Evolutionary conservation across 2,113 vertebrate genomes (phyloP), one percentile per base, ranked within the genome.

Genomic region (Oplegnathus fasciatus): DNA sequence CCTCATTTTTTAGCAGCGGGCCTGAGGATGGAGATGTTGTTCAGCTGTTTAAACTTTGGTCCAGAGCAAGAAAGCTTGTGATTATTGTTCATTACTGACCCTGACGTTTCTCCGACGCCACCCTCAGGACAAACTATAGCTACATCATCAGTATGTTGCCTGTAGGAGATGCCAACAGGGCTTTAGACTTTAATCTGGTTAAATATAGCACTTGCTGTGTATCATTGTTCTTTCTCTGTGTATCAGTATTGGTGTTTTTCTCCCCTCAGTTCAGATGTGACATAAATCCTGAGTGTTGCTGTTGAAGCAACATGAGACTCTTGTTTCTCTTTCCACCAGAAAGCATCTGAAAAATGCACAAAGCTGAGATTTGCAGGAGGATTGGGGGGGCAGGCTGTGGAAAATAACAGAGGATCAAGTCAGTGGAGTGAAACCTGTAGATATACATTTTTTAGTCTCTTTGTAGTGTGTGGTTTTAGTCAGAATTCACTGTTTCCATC

Each of bases 331-430:
- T 80, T 88, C 58, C 78, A 83, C 14, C 48, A 60, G 70, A 30
- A 83, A 85, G 67, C 64, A 86, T 58, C 2, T 88, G 69, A 84
- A 84, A 85, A 75, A 76, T 89, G 80, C 71, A 78, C 50, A 81
- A 84, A 83, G 80, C 70, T 76, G 68, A 81, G 78, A 65, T 86
- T 84, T 79, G 9, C 32, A 57, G 73, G 55, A 28, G 72, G 67
- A 24, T 77, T 67, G 54, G 5, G 66, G 65, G 48, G 67, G 54
- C 40, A 44, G 62, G 28, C 60, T 13, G 40, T 78, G 78, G 75
- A 62, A 86, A 83, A 75, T 62, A 80, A 50, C 48, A 61, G 8
- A 46, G 85, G 48, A 76, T 79, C 50, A 67, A 73, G 32, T 67
- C 60, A 40, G 48, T 34, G 72, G 22, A 67, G 24, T 62, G 70